A percentile compares a stretch with the other conserved stretches of the same genome.
Conservation (phyloP, 2,113 vertebrate genomes). For the Cyprinus carpio region DNA sequence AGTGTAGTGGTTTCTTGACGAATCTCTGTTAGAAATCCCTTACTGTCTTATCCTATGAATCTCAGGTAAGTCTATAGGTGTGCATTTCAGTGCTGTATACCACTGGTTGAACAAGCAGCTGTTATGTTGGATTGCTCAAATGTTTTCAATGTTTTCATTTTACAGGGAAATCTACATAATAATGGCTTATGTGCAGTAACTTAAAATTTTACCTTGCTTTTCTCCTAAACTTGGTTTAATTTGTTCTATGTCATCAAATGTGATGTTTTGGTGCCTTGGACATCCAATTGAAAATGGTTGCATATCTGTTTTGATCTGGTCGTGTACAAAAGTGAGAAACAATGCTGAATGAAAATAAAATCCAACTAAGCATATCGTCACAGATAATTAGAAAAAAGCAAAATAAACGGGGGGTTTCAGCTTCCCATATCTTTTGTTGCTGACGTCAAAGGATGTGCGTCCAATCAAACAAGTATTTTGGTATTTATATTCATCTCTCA, state of each 20-base stretch:
- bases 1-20: conserved; percentile 2
- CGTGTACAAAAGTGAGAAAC: neutral
- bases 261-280: neutral
- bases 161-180: neutral
- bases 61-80: neutral
- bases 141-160: neutral
- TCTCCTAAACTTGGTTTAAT: neutral
- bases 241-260: neutral
- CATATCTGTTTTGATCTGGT: neutral
- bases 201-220: neutral
- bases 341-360: neutral
- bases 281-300: neutral
- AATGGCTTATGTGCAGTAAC: neutral
- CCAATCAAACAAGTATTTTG: neutral
- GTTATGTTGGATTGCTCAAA: neutral
- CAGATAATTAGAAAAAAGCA: neutral
- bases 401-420: neutral
- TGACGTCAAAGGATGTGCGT: neutral
- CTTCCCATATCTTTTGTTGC: neutral
- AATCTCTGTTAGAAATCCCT: neutral
- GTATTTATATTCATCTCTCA: neutral
- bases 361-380: neutral
- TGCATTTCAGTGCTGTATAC: neutral
- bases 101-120: neutral
- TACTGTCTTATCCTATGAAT: neutral